These are phyloP conservation scores for Phataginus tetradactyla DNA, from an alignment of 2,797 vertebrate genomes.

Conservation along the genomic window DNA sequence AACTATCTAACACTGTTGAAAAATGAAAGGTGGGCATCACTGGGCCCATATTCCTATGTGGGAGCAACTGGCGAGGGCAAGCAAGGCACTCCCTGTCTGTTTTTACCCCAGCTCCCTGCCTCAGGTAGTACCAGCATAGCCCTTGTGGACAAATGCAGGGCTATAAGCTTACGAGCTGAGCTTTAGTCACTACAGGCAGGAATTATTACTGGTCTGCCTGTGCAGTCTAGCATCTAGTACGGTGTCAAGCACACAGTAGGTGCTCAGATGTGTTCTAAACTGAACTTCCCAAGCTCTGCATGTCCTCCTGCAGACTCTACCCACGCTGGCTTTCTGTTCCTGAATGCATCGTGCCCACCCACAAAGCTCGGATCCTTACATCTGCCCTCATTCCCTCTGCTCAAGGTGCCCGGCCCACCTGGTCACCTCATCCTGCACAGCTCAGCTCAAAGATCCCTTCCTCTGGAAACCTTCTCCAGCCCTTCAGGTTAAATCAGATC, in stretches of 20 bases:
- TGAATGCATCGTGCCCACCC: no score
- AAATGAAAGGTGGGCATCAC: neutral
- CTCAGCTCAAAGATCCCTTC: neutral
- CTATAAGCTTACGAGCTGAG: neutral
- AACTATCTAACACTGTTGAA: neutral
- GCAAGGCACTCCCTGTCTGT: neutral
- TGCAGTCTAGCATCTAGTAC: no score
- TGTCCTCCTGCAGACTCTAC: rapidly evolving
- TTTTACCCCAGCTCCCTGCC: neutral
- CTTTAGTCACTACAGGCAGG: neutral
- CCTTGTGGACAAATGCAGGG: rapidly evolving
- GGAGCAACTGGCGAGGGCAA: neutral
- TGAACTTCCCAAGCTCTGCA: neutral
- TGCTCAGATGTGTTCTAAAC: neutral
- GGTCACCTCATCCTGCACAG: no score
- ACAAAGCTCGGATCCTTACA: neutral
- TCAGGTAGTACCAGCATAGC: rapidly evolving
- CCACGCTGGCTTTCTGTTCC: neutral
- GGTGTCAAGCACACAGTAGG: neutral
- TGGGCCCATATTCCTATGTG: neutral
- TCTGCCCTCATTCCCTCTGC: neutral
- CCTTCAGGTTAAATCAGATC: neutral
- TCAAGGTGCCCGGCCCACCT: neutral
- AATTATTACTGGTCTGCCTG: neutral
- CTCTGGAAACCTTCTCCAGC: neutral